Conservation (phyloP, 1,140 invertebrate genomes). For the Drosophila prosaltans region DNA sequence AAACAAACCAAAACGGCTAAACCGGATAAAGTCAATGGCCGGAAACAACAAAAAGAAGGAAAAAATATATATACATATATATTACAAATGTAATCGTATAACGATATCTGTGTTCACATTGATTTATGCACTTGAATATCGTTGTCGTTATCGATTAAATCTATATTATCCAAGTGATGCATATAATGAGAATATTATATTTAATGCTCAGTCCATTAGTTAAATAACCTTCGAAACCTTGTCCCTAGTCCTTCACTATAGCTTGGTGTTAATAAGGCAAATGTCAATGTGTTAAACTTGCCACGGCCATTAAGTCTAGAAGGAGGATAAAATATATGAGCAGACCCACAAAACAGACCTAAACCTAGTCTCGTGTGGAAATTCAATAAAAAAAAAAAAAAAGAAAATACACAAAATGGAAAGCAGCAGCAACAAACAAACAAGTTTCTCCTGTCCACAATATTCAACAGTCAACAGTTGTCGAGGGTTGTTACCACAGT, state of each 20-base stretch:
- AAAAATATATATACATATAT: too few species aligned
- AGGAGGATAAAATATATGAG: not conserved
- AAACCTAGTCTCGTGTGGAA: constrained; percentile 55
- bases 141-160: constrained; percentile 53
- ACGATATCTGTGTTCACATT: not conserved
- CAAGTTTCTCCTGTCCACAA: constrained; percentile 16
- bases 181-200: constrained; percentile 69
- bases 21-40: constrained; percentile 30
- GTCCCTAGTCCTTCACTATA: constrained; percentile 15
- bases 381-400: constrained; percentile 42
- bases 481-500: constrained; percentile 30
- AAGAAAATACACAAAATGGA: constrained; percentile 15
- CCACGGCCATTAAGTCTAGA: constrained; percentile 22
- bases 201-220: constrained; percentile 64
- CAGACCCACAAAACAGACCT: constrained; percentile 24
- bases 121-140: constrained; percentile 41
- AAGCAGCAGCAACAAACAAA: constrained; percentile 3
- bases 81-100: not conserved
- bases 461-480: constrained; percentile 57
- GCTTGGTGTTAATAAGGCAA: constrained; percentile 57
- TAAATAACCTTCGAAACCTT: constrained; percentile 46
- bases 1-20: not conserved
- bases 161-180: constrained; percentile 47
- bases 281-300: constrained; percentile 63
- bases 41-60: constrained; percentile 6